phyloP scores from a whole-genome alignment of 2,113 vertebrate genomes.

The Scomber colias region DNA sequence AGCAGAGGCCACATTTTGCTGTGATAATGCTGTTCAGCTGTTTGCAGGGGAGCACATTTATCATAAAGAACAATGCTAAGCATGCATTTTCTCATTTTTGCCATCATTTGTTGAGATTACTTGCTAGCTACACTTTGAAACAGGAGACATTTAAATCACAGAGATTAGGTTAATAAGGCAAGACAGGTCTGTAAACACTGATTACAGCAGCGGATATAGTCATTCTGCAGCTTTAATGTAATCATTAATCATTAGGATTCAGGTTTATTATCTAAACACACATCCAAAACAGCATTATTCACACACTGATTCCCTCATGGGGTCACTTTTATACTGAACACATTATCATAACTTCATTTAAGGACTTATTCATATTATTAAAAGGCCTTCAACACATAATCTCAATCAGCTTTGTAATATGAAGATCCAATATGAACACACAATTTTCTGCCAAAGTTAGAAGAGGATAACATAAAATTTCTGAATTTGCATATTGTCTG shows the following conservation, averaged over 20 bases:
- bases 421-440: too few species aligned
- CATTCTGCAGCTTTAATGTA: slow-evolving; percentile 13
- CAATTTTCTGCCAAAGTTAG: too few species aligned
- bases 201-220: slow-evolving; percentile 41
- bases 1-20: slow-evolving; percentile 3
- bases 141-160: neutral
- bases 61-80: slow-evolving; percentile 14
- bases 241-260: slow-evolving; percentile 37
- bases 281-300: neutral
- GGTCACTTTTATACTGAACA: neutral
- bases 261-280: slow-evolving; percentile 10
- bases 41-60: slow-evolving; percentile 13
- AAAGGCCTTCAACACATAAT: neutral
- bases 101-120: slow-evolving; percentile 14
- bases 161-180: slow-evolving; percentile 26
- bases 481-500: too few species aligned
- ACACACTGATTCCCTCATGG: neutral
- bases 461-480: too few species aligned
- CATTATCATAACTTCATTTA: neutral
- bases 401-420: neutral
- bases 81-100: slow-evolving; percentile 27
- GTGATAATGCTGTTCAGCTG: slow-evolving; percentile 19
- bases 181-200: slow-evolving; percentile 38
- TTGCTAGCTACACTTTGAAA: slow-evolving; percentile 1
- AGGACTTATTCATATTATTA: neutral